Conservation (phyloP, 2,113 vertebrate species). For the Rhinopomastus cyanomelas region DNA sequence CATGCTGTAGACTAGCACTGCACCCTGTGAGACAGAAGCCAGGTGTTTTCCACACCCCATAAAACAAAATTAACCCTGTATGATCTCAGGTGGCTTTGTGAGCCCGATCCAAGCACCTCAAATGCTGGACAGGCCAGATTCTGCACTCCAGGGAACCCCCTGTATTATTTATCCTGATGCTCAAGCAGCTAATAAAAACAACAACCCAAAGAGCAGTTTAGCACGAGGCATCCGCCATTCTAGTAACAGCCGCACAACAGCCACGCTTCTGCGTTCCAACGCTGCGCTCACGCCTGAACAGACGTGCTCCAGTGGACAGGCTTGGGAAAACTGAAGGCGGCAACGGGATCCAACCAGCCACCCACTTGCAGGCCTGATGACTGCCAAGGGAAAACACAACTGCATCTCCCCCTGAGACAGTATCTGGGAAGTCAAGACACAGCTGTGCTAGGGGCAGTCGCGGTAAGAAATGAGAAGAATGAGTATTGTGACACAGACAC, state of each 20-base stretch:
- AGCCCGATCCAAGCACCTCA: not conserved
- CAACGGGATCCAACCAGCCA: accelerated
- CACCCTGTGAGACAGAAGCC: not conserved
- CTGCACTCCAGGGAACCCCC: not conserved
- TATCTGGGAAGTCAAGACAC: not conserved
- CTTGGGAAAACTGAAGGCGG: not conserved
- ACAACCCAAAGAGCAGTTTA: not conserved
- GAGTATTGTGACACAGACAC: too few species aligned
- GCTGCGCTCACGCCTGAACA: accelerated
- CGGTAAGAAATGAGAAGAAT: too few species aligned
- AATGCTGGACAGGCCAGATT: not conserved
- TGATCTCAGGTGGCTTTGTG: accelerated
- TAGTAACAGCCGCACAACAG: not conserved
- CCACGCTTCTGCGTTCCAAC: accelerated
- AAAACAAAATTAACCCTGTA: accelerated
- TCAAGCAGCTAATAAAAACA: not conserved
- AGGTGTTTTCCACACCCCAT: not conserved
- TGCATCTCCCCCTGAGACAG: accelerated
- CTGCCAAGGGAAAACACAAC: not conserved
- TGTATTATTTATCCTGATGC: not conserved
- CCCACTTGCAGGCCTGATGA: not conserved
- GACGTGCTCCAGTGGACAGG: accelerated
- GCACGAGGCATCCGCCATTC: not conserved
- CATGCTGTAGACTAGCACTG: not conserved
- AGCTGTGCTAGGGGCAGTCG: accelerated